phyloP scores from a whole-genome alignment of 2,797 vertebrate genomes.

The Triplophysa yarkandensis region DNA sequence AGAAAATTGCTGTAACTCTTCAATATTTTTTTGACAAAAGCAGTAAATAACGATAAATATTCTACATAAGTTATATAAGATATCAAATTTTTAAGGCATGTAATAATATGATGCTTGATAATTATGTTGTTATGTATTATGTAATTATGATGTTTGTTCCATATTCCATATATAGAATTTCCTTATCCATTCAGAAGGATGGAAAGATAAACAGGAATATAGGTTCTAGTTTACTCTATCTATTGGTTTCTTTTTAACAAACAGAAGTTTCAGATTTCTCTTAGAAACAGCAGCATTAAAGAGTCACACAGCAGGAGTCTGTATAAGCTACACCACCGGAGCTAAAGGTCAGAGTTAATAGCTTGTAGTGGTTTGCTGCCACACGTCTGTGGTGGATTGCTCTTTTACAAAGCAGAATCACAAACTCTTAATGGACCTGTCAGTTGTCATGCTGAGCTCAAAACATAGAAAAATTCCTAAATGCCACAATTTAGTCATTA shows the following conservation, averaged over 20 bases:
- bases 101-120: too few relatives aligned
- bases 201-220: not conserved
- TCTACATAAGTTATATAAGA: too few relatives aligned
- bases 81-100: too few relatives aligned
- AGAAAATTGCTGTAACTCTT: too few relatives aligned
- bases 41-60: too few relatives aligned
- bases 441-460: slow-evolving; percentile 38
- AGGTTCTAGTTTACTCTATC: not conserved
- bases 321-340: slow-evolving; percentile 46
- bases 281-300: slow-evolving; percentile 11
- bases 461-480: slow-evolving; percentile 34
- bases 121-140: too few relatives aligned
- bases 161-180: too few relatives aligned
- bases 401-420: slow-evolving; percentile 45
- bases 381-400: slow-evolving; percentile 31
- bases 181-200: too few relatives aligned
- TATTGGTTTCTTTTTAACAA: not conserved
- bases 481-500: slow-evolving; percentile 45
- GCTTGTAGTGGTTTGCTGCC: slow-evolving; percentile 42
- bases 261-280: not conserved
- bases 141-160: too few relatives aligned
- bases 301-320: slow-evolving; percentile 17
- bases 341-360: slow-evolving; percentile 59
- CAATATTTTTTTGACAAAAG: too few relatives aligned
- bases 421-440: slow-evolving; percentile 51